A percentile compares a stretch with the other conserved stretches of the same genome.
Evolutionary conservation across 2,888 invertebrate genomes (phyloP).

Genomic region (Leptopilina drosophilae): DNA sequence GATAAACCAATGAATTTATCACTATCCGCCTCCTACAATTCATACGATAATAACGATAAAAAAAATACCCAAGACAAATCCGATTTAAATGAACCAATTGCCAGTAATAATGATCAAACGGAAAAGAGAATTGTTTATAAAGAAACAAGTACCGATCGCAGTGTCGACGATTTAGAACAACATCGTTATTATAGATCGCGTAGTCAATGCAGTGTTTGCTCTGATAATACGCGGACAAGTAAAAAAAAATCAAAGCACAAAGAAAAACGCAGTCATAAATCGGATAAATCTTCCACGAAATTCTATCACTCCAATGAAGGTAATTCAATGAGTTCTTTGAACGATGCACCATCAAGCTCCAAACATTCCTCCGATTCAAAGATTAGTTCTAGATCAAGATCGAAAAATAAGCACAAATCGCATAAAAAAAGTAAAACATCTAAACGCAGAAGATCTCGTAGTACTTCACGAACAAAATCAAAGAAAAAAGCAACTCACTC

Average conservation of each 20-base stretch:
- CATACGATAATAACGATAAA: neutral
- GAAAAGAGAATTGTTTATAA: neutral
- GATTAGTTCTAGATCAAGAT: constrained; percentile 47
- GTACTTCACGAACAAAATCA: constrained; percentile 63
- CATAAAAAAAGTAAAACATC: constrained; percentile 62
- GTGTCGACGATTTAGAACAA: constrained; percentile 14
- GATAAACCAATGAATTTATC: neutral
- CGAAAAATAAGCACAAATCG: constrained; percentile 60
- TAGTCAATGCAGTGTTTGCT: constrained; percentile 47
- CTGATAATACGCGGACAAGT: constrained; percentile 35
- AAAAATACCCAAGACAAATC: neutral
- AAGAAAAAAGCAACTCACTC: constrained; percentile 48
- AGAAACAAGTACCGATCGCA: constrained; percentile 23
- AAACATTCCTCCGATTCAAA: constrained; percentile 62
- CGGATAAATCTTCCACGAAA: constrained; percentile 43
- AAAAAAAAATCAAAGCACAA: constrained; percentile 60
- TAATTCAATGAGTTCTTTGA: constrained; percentile 46
- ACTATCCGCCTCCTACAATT: neutral
- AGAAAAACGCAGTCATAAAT: constrained; percentile 58
- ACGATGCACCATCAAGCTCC: constrained; percentile 47
- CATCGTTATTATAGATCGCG: constrained; percentile 36
- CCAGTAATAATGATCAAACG: neutral
- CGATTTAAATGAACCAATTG: neutral
- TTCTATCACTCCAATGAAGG: neutral
- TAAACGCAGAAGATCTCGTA: constrained; percentile 62